phyloP scores from a whole-genome alignment of 2,797 vertebrate species.

The Syndactyla subalaris region DNA sequence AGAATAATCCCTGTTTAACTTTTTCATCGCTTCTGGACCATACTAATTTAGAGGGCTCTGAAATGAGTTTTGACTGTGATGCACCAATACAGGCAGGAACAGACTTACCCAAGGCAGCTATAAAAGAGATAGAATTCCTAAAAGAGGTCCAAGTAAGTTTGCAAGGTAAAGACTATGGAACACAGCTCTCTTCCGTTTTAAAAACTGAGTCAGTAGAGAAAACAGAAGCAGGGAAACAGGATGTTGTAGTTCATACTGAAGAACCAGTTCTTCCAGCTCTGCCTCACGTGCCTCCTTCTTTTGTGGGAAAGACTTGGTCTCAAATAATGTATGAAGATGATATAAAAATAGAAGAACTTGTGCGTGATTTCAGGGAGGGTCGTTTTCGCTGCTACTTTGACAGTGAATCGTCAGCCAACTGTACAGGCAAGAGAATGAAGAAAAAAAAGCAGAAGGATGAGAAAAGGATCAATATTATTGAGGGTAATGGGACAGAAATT shows the following conservation, averaged over 20 bases:
- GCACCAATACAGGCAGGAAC: constrained; percentile 75
- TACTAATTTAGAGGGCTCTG: constrained; percentile 70
- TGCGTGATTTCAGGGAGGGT: constrained; percentile 85
- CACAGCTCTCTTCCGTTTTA: constrained; percentile 79
- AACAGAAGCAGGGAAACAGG: background rate
- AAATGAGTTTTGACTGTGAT: constrained; percentile 83
- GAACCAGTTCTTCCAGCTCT: constrained; percentile 84
- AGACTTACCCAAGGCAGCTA: constrained; percentile 56
- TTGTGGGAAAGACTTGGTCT: constrained; percentile 87
- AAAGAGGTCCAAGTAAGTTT: constrained; percentile 81
- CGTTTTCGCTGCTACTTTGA: constrained; percentile 88
- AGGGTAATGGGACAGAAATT: background rate
- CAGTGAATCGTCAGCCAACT: constrained; percentile 80
- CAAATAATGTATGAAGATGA: constrained; percentile 90
- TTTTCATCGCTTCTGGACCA: constrained; percentile 74
- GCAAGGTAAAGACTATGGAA: constrained; percentile 81
- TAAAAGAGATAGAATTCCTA: constrained; percentile 77
- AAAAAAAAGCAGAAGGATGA: constrained; percentile 61
- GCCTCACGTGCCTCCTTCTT: constrained; percentile 85
- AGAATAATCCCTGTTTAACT: constrained; percentile 77
- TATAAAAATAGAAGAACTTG: constrained; percentile 84
- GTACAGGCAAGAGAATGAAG: constrained; percentile 55
- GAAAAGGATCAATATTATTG: background rate
- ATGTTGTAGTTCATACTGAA: background rate
- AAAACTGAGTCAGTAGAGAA: constrained; percentile 32